phyloP scores from a whole-genome alignment of 2,113 vertebrate species.

The Vireo altiloquus region DNA sequence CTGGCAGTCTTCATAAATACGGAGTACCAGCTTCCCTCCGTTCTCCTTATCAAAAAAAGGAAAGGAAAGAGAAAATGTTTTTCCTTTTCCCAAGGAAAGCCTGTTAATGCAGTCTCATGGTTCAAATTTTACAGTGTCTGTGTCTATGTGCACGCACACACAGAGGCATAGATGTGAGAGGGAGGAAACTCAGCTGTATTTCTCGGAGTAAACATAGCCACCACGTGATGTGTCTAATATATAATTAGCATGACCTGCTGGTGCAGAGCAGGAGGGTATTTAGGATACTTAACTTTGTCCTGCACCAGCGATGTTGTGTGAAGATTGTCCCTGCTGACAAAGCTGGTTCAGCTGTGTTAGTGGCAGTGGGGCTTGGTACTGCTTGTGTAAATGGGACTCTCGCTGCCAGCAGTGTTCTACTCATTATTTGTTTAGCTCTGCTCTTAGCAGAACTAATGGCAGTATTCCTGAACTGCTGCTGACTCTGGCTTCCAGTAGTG shows the following conservation, averaged over 20 bases:
- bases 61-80: background rate
- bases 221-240: conserved; percentile 31
- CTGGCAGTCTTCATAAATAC: background rate
- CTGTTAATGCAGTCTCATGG: background rate
- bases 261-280: background rate
- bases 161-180: background rate
- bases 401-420: background rate
- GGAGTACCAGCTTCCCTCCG: rapidly evolving
- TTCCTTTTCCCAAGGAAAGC: background rate
- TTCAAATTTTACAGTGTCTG: background rate
- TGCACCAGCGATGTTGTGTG: rapidly evolving
- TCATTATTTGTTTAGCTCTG: background rate
- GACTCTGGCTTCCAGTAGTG: background rate
- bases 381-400: background rate
- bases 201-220: conserved; percentile 52
- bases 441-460: background rate
- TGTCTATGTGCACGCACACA: background rate
- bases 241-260: conserved; percentile 61
- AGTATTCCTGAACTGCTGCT: conserved; percentile 34
- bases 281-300: background rate
- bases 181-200: conserved; percentile 6
- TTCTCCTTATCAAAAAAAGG: background rate
- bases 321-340: background rate
- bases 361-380: background rate
- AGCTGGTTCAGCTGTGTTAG: background rate